A percentile compares a stretch with the other conserved stretches of the same genome.
These are phyloP conservation scores for Pandemis corylana DNA, from an alignment of 2,888 invertebrate genomes.

Conservation along the genomic window DNA sequence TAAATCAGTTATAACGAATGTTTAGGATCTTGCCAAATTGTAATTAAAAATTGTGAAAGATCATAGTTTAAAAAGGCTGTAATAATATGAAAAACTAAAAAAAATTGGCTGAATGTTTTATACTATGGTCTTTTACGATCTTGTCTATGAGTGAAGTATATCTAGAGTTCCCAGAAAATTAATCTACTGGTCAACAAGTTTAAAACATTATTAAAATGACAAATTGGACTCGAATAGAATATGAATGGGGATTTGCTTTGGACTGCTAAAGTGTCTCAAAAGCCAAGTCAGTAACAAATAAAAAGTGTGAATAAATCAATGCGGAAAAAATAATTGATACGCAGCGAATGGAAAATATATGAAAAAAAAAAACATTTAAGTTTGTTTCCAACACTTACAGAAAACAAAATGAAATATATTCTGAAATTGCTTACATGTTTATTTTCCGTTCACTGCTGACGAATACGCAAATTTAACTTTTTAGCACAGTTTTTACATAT, in stretches of 20 bases:
- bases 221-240: background rate
- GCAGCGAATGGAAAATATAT: background rate
- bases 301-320: background rate
- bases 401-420: no score
- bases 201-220: background rate
- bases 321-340: background rate
- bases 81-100: conserved; percentile 46
- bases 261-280: background rate
- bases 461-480: background rate
- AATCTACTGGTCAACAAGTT: conserved; percentile 1
- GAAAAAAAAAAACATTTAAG: background rate
- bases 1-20: conserved; percentile 57
- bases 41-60: conserved; percentile 44
- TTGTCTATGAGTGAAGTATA: conserved; percentile 9
- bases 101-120: conserved; percentile 37
- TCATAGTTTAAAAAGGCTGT: conserved; percentile 46
- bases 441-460: background rate
- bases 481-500: background rate
- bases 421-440: background rate
- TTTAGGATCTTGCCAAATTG: conserved; percentile 76
- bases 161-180: background rate
- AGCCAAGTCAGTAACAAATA: background rate
- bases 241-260: background rate
- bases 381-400: no score
- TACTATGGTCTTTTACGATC: conserved; percentile 36